Conservation (phyloP, 2,888 invertebrate genomes). For the Phasia obesa region DNA sequence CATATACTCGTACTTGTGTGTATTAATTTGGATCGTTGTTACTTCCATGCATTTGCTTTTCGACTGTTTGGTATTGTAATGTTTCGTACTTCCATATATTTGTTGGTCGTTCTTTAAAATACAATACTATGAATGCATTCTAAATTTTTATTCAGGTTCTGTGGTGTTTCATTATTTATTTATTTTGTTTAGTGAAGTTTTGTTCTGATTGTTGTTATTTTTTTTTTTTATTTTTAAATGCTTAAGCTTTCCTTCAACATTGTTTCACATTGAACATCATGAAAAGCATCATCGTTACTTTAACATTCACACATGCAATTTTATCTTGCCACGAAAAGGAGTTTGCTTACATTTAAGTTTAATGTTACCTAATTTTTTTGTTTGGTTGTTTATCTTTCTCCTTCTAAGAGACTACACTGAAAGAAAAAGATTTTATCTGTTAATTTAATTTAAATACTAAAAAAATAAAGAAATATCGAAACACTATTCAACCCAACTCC, state of each 20-base stretch:
- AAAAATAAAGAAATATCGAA: too few relatives aligned
- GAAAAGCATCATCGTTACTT: constrained; percentile 42
- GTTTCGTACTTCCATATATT: constrained; percentile 22
- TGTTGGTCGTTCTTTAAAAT: constrained; percentile 47
- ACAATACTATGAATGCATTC: constrained; percentile 50
- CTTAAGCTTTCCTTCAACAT: constrained; percentile 63
- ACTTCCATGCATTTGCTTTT: constrained; percentile 36
- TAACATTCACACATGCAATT: constrained; percentile 51
- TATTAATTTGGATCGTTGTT: constrained; percentile 33
- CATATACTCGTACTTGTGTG: background rate
- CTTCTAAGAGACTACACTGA: constrained; percentile 12
- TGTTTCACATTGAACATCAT: constrained; percentile 49
- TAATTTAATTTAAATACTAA: too few relatives aligned
- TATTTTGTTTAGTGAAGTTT: constrained; percentile 48
- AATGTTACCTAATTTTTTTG: background rate
- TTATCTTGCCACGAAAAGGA: constrained; percentile 46
- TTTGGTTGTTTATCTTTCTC: background rate
- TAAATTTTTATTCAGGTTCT: constrained; percentile 43
- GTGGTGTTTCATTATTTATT: constrained; percentile 47
- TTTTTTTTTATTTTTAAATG: constrained; percentile 33
- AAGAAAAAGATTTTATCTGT: too few relatives aligned
- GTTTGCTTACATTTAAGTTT: constrained; percentile 49
- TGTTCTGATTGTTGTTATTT: constrained; percentile 34
- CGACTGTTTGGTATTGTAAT: constrained; percentile 26
- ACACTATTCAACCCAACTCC: too few relatives aligned